Evolutionary conservation across 2,797 vertebrate species (phyloP), one percentile per base, ranked within the genome.

Genomic region (Scomberomorus guttatus): DNA sequence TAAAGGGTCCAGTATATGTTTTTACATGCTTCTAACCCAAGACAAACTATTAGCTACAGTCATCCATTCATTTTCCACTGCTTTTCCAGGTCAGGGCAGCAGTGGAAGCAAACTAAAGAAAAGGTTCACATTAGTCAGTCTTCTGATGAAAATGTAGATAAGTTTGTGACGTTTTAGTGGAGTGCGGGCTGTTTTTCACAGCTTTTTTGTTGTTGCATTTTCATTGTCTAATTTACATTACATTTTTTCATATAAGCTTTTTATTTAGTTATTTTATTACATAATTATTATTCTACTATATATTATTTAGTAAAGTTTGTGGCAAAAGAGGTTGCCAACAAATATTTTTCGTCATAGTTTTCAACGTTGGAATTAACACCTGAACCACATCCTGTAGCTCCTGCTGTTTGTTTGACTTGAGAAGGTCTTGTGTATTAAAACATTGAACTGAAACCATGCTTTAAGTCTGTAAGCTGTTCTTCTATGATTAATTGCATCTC

Each of bases 1-100:
- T 84, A 75, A 83, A 88, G 52, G 73, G 46, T 79, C 72, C 60
- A 72, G 56, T 82, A 44, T 77, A 74, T 70, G 67, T 55, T 79
- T 72, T 82, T 68, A 64, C 34, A 78, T 89, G 55, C 34, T 50
- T 79, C 22, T 29, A 77, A 75, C 34, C 42, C 48, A 65, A 74
- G 51, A 63, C 20, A 29, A 52, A 75, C 64, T 67, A 50, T 67
- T 70, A 57, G 46, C 66, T 63, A 22, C 22, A 61, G 27, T 15
- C 17, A 50, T 50, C 20, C 52, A 55, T 60, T 11, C n/a, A 46
- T 72, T 73, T 34, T 18, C 37, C 50, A 32, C 20, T 50, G 50
- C 51, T 73, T 39, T 14, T 74, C 18, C 44, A 12, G n/a, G 14
- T 71, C 22, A 37, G 42, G n/a, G 18, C 48, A 5, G 22, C 0